Conservation (phyloP, 2,113 vertebrate genomes). For the Nestor notabilis region DNA sequence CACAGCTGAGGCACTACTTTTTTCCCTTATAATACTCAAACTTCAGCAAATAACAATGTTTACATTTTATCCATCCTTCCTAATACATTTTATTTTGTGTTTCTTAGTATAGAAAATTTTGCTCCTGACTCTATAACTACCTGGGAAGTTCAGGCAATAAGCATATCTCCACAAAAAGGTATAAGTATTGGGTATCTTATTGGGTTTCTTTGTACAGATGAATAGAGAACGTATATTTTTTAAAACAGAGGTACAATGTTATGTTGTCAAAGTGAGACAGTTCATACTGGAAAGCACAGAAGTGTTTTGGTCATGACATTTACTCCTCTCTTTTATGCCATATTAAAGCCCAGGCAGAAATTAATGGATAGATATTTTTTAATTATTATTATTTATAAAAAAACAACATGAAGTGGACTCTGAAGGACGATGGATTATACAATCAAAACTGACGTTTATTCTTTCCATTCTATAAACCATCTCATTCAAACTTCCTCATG, state of each 20-base stretch:
- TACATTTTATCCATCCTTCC: neutral
- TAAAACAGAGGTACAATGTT: neutral
- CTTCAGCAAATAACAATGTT: neutral
- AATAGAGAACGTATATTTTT: neutral
- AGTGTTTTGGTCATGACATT: neutral
- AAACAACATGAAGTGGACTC: neutral
- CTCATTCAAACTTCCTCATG: neutral
- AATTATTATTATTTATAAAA: neutral
- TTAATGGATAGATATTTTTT: neutral
- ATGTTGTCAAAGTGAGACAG: neutral
- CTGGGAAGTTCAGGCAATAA: conserved; percentile 85
- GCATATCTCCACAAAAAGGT: conserved; percentile 79
- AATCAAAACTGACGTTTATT: neutral
- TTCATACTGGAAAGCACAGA: neutral
- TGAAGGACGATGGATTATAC: neutral
- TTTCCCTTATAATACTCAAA: neutral
- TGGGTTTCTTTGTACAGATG: rapidly evolving
- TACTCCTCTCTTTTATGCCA: neutral
- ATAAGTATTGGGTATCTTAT: neutral
- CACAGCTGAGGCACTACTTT: neutral
- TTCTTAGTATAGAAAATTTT: conserved; percentile 22
- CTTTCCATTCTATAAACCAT: neutral
- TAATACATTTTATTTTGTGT: neutral
- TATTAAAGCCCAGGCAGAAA: neutral
- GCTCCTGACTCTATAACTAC: conserved; percentile 85